Base-by-base conservation (phyloP, 2,113 vertebrate species). In the Platysteira castanea region DNA sequence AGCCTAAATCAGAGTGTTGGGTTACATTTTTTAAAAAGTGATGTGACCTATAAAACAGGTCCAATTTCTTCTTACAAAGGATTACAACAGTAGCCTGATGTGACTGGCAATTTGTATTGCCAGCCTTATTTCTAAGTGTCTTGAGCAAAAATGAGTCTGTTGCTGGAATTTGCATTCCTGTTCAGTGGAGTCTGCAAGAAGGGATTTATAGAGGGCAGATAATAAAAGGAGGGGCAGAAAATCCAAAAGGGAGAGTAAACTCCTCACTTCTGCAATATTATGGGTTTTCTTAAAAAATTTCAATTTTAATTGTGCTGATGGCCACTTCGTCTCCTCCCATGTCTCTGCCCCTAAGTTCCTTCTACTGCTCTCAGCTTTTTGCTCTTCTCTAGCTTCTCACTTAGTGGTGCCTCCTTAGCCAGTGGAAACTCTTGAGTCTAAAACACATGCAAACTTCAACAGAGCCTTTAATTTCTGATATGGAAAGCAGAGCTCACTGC, bases 31-130 rank as follows among this genome's bases (percentile, higher is more conserved):
- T 42, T 0, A 57, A 79, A 56, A 84, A 90, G 31, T 24, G 60
- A 84, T 84, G 44, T 90, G 93, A 90, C 88, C 87, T 96, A 91
- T 65, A 92, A 93, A 93, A 88, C 47, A 9, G 4, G 54, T 90
- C 68, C 56, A 80, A 77, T 78, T 93, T 95, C 79, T 59, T 83
- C 57, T 70, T 70, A 47, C n/a, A 78, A 74, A 92, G 37, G 60
- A 67, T 74, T 64, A 37, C 27, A 71, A 54, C 39, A 85, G 54
- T 31, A 94, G 50, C 50, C 46, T 44, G 47, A 60, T 80, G 71
- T 70, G 85, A 69, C 84, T 70, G 64, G 64, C 59, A 86, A 90
- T 86, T 83, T 42, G 8, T 69, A 73, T 31, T 39, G 18, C 27
- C 63, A 44, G 50, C 33, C 42, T 71, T 46, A 59, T 28, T 84